phyloP scores from a whole-genome alignment of 1,140 invertebrate species.

The Lasioglossum baleicum region DNA sequence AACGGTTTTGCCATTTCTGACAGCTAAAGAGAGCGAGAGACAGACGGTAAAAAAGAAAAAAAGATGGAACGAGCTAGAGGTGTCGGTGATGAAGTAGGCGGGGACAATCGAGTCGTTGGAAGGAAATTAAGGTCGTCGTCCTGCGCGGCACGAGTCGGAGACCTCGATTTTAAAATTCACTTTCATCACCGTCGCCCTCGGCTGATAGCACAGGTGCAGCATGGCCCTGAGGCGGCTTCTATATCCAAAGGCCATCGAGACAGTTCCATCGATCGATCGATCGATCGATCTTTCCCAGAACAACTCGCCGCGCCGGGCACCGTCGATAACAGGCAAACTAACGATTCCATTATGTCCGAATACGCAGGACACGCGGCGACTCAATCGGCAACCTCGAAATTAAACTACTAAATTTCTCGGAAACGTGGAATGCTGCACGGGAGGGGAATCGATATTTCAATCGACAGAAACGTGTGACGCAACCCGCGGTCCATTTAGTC shows the following conservation, averaged over 20 bases:
- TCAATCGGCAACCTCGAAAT: slow-evolving; percentile 16
- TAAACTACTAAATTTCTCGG: neutral
- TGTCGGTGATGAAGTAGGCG: slow-evolving; percentile 37
- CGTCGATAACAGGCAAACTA: neutral
- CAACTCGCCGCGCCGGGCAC: too few species aligned
- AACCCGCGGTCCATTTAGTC: slow-evolving; percentile 24
- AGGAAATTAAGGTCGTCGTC: slow-evolving; percentile 57
- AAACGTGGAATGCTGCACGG: neutral
- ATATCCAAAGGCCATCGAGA: neutral
- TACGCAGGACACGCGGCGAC: neutral
- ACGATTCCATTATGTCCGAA: slow-evolving; percentile 15
- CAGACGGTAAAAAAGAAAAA: too few species aligned
- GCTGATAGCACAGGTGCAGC: slow-evolving; percentile 32
- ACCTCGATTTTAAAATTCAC: slow-evolving; percentile 60
- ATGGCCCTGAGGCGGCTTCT: neutral
- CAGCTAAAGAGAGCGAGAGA: too few species aligned
- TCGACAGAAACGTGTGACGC: neutral
- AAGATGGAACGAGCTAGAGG: too few species aligned
- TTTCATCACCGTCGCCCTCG: slow-evolving; percentile 47
- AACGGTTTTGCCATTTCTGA: slow-evolving; percentile 40
- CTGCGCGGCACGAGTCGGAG: slow-evolving; percentile 41
- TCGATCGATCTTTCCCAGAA: neutral
- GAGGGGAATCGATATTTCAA: slow-evolving; percentile 24
- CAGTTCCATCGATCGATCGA: neutral
- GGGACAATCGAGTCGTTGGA: slow-evolving; percentile 46